A percentile compares a stretch with the other conserved stretches of the same genome.
Evolutionary conservation across 2,888 invertebrate species (phyloP).

Genomic region (Rugalucina vietnamica): DNA sequence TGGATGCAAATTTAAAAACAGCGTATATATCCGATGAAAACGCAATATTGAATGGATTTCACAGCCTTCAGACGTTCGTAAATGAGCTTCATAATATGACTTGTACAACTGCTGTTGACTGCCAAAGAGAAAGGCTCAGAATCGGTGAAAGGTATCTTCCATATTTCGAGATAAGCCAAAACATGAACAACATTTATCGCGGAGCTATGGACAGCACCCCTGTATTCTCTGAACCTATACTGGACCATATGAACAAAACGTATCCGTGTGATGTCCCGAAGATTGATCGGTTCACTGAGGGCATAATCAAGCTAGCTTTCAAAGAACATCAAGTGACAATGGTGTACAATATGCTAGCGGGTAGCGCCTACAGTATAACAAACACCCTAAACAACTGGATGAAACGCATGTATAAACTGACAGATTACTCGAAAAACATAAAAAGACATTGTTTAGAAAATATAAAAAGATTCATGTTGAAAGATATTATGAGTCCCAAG

Average conservation of each 20-base stretch:
- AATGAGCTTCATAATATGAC: not conserved
- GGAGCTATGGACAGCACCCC: not conserved
- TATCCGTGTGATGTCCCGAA: not conserved
- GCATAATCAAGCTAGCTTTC: not conserved
- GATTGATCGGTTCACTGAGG: not conserved
- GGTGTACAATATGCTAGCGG: not conserved
- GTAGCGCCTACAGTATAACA: not conserved
- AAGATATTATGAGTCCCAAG: not conserved
- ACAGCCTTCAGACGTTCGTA: not conserved
- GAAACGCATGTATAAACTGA: not conserved
- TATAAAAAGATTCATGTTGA: not conserved
- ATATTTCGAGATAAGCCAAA: not conserved
- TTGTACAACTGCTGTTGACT: not conserved
- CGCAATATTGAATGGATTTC: not conserved
- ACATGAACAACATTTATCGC: not conserved
- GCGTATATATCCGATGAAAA: not conserved
- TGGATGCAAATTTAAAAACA: not conserved
- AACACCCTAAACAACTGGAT: not conserved
- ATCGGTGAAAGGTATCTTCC: not conserved
- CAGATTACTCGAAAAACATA: not conserved
- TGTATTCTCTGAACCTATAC: not conserved
- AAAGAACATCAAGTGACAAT: not conserved
- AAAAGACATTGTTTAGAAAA: not conserved
- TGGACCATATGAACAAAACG: not conserved
- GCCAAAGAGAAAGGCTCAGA: not conserved